Evolutionary conservation across 2,113 vertebrate genomes (phyloP).

Genomic region (Piaya cayana): DNA sequence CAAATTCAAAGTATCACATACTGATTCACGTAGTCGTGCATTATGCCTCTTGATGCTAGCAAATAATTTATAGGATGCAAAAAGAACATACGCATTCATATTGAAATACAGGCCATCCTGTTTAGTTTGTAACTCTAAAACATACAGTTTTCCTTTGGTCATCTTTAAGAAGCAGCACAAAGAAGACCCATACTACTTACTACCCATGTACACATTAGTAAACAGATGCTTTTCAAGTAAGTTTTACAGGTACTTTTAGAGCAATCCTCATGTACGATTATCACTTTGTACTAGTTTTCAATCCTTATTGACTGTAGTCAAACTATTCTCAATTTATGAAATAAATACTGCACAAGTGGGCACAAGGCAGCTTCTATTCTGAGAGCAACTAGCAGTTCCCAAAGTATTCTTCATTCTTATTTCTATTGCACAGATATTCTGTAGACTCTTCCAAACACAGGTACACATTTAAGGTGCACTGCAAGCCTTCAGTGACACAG

Average conservation of each 20-base stretch:
- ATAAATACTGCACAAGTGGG: not conserved
- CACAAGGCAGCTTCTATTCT: not conserved
- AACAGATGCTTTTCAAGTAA: not conserved
- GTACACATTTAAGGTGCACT: not conserved
- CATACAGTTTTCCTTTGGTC: not conserved
- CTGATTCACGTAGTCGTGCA: not conserved
- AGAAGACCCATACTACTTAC: not conserved
- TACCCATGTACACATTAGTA: not conserved
- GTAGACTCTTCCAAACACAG: not conserved
- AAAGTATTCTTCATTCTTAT: not conserved
- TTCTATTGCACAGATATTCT: not conserved
- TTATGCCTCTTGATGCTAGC: not conserved
- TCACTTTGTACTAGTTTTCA: not conserved
- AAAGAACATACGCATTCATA: not conserved
- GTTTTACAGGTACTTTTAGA: not conserved
- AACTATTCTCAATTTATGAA: not conserved
- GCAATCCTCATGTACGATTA: not conserved
- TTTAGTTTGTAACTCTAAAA: not conserved
- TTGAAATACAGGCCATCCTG: not conserved
- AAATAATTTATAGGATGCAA: not conserved
- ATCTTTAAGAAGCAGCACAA: not conserved
- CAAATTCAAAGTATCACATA: not conserved
- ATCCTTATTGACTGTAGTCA: not conserved
- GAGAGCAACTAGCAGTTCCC: not conserved
- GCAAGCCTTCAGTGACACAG: not conserved